These are phyloP conservation scores for Mormyrops boulengeri DNA, from an alignment of 2,797 vertebrate genomes.

Conservation along the genomic window DNA sequence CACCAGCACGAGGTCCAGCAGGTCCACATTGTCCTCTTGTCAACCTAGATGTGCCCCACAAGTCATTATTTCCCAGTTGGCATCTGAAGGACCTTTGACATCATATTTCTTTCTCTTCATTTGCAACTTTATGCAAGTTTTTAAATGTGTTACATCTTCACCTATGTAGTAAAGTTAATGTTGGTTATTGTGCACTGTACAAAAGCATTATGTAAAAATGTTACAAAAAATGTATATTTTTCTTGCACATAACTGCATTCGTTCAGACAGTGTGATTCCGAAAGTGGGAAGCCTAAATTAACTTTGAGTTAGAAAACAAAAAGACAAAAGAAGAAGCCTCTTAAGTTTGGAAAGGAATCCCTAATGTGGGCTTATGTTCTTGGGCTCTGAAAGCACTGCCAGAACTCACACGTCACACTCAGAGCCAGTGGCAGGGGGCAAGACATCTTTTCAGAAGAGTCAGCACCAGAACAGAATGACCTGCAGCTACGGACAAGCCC, in stretches of 20 bases:
- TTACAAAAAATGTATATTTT: not conserved
- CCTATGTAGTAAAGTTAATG: not conserved
- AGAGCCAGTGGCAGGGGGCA: not conserved
- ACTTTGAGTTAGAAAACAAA: not conserved
- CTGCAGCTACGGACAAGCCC: not conserved
- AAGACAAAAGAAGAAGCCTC: not conserved
- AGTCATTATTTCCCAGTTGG: not conserved
- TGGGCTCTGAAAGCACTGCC: not conserved
- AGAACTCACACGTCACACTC: not conserved
- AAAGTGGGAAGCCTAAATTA: not conserved
- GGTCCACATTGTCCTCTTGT: not conserved
- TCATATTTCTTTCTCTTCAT: not conserved
- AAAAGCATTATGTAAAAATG: not conserved
- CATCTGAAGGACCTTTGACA: not conserved
- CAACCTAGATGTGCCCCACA: not conserved
- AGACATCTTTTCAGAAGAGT: not conserved
- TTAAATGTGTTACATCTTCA: not conserved
- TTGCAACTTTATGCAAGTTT: not conserved
- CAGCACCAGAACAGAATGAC: not conserved
- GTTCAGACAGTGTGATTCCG: not conserved
- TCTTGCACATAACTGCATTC: not conserved
- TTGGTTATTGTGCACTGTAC: not conserved
- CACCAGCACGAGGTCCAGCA: not conserved
- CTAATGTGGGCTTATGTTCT: not conserved
- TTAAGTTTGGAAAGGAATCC: not conserved